Evolutionary conservation across 1,140 invertebrate species (phyloP), one percentile per base, ranked within the genome.

Genomic region (Drosophila quadrilineata): DNA sequence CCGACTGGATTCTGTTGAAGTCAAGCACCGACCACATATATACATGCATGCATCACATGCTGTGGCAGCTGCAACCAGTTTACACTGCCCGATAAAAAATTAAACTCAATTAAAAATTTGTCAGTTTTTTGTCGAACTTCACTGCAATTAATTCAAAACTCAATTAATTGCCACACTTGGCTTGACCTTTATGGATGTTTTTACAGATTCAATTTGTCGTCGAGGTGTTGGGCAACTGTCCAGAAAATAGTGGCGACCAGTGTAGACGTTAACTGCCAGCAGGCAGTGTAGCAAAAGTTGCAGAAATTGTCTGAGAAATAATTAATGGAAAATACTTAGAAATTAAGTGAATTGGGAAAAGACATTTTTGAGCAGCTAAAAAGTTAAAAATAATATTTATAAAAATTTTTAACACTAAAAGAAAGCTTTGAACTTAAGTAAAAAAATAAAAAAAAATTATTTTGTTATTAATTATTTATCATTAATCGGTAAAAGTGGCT

Each of bases 31-130:
- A n/a, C n/a, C n/a, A n/a, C n/a, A n/a, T n/a, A n/a, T n/a, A n/a
- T n/a, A n/a, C n/a, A n/a, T n/a, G n/a, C 10, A 46, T 53, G 12
- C 33, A 53, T 26, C 29, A 45, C 21, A 8, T 16, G 38, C 50
- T 12, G 10, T 6, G 29, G 6, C 9, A 19, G 28, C 26, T n/a
- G 35, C 29, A 50, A 38, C 62, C 62, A 54, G 62, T 65, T 65
- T 58, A 49, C 49, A 54, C 43, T 58, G 56, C 22, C 28, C 35
- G 28, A 9, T 54, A 75, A 73, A 77, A 77, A 67, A 71, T 19
- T 36, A 56, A 54, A 59, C 26, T 38, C 72, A 71, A 82, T 82
- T 72, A 72, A 69, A 76, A 63, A 45, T 35, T 60, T 75, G 72
- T 64, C 77, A 82, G 57, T 75, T 62, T 36, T 56, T 10, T n/a